Base-by-base conservation (phyloP, 2,797 vertebrate genomes). In the Dermochelys coriacea region DNA sequence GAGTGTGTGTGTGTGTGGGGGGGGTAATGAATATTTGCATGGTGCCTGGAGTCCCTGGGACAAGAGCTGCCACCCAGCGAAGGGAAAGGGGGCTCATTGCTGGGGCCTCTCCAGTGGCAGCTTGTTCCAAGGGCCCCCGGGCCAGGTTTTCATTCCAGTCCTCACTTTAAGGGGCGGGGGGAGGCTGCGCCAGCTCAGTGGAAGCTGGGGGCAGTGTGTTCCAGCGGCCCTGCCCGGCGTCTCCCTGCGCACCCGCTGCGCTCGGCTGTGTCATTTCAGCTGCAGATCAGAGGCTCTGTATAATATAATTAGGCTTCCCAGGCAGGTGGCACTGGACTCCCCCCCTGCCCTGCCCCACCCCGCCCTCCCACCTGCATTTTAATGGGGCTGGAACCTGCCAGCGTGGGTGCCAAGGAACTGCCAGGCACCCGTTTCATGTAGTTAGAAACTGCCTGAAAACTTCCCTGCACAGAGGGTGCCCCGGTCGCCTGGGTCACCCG, bases 211-310 rank as follows among this genome's bases (percentile, higher is more conserved):
- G n/a, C 18, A 64, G 64, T 4, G 16, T 9, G 8, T 68, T 4
- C 18, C 64, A 9, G n/a, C 18, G n/a, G 61, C 34, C 49, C 54
- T 0, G 1, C 79, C 64, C 18, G 18, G 34, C 34, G 34, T 64
- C 34, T 19, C 61, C 61, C 61, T 34, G 16, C 21, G 86, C 80
- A 88, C 15, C 16, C 84, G 86, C 85, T 37, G 59, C 1, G 3
- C 10, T 52, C 57, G 74, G 64, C 75, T 49, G 74, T 21, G 88
- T 80, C 7, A 45, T 81, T 90, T 15, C 80, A 12, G 94, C 91
- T 4, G 64, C 84, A 31, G 80, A 91, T 91, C 94, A 91, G 91
- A 95, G 89, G 89, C 68, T 0, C 34, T 3, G 91, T 37, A 68
- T 78, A 86, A 91, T 47, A 77, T 84, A 86, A 84, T 89, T 81